These are phyloP conservation scores for Rhinoderma darwinii DNA, from an alignment of 2,113 vertebrate species.

Conservation along the genomic window DNA sequence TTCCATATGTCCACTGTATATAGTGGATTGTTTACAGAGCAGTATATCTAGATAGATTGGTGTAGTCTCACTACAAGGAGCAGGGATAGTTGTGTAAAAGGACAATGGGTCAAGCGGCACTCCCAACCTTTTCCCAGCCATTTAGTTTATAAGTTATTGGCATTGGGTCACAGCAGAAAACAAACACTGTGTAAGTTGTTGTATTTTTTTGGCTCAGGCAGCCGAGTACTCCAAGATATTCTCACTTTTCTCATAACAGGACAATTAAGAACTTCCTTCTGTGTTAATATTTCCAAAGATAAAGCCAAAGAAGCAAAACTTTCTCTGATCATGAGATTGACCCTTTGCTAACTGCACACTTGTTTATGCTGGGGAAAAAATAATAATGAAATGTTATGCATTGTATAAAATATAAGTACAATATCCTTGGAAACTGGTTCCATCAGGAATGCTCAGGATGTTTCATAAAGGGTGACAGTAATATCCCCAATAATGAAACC, in stretches of 20 bases:
- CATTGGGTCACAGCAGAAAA: slow-evolving; percentile 63
- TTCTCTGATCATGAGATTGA: slow-evolving; percentile 22
- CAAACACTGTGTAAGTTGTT: slow-evolving; percentile 67
- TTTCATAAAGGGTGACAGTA: not conserved
- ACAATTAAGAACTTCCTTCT: slow-evolving; percentile 70
- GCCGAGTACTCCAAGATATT: slow-evolving; percentile 60
- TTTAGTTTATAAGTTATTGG: slow-evolving; percentile 37
- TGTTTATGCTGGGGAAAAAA: not conserved
- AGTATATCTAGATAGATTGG: not conserved
- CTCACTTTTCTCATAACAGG: slow-evolving; percentile 55
- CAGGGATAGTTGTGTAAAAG: slow-evolving; percentile 1
- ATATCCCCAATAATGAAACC: not conserved
- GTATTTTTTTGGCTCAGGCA: slow-evolving; percentile 48
- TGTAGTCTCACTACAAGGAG: not conserved
- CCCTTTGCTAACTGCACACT: not conserved
- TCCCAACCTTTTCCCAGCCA: slow-evolving; percentile 39
- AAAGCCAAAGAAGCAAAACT: slow-evolving; percentile 59
- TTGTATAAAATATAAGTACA: not conserved
- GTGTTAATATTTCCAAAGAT: slow-evolving; percentile 65
- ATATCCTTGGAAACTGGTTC: too few species aligned
- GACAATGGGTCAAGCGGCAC: slow-evolving; percentile 36
- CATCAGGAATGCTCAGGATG: not conserved
- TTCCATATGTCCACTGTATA: not conserved
- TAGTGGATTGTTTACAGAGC: not conserved
- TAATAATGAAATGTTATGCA: not conserved